Evolutionary conservation across 1,140 invertebrate genomes (phyloP).

Genomic region (Conus betulinus): DNA sequence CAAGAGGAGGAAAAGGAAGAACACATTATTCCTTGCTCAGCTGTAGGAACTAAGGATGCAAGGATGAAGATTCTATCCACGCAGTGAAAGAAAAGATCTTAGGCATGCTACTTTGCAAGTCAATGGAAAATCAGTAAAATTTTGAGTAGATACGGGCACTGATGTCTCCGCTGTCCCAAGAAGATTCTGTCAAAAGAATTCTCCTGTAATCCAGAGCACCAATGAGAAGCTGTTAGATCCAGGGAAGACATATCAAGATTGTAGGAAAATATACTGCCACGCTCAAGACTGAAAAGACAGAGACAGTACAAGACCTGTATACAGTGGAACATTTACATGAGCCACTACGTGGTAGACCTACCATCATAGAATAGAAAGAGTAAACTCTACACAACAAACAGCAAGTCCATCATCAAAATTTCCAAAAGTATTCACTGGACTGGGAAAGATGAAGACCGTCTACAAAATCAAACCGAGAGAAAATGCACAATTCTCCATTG

Average conservation of each 20-base stretch:
- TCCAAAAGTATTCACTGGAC: slow-evolving; percentile 1
- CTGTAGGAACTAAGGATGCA: neutral
- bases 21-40: too few relatives aligned
- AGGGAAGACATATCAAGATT: neutral
- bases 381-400: too few relatives aligned
- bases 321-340: neutral
- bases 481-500: neutral
- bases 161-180: neutral
- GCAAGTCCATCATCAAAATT: neutral
- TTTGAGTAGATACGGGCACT: too few relatives aligned
- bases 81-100: too few relatives aligned
- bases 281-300: too few relatives aligned
- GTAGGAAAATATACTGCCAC: too few relatives aligned
- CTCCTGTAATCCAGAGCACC: neutral
- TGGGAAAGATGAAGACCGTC: neutral
- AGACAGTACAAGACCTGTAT: neutral
- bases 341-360: neutral
- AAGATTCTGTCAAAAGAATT: neutral
- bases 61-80: too few relatives aligned
- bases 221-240: neutral
- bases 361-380: neutral
- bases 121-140: too few relatives aligned
- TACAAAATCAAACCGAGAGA: slow-evolving; percentile 24
- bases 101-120: neutral
- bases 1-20: neutral